Conservation (phyloP, 2,888 invertebrate genomes). For the Drosophila borborema region DNA sequence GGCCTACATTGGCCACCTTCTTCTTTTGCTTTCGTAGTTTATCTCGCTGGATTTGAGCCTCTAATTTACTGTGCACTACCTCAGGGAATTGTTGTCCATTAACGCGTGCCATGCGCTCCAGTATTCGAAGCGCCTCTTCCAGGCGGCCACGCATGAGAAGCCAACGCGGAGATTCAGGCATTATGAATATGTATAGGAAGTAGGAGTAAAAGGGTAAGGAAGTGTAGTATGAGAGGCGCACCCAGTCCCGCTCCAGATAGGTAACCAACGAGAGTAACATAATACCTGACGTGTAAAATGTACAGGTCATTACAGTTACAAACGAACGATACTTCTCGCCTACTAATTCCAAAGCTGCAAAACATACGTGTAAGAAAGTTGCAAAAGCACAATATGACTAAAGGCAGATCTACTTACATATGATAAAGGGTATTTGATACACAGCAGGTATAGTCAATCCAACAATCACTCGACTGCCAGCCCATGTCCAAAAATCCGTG, state of each 20-base stretch:
- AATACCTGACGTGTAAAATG: constrained; percentile 95
- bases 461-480: constrained; percentile 92
- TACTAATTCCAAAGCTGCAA: constrained; percentile 94
- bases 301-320: constrained; percentile 96
- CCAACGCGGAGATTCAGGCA: constrained; percentile 97
- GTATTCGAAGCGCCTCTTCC: constrained; percentile 92
- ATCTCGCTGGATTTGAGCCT: constrained; percentile 89
- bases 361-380: not conserved
- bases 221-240: constrained; percentile 91
- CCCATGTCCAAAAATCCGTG: constrained; percentile 93
- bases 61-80: constrained; percentile 90
- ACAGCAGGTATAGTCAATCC: constrained; percentile 96
- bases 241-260: constrained; percentile 94
- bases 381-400: too few species aligned
- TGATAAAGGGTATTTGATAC: constrained; percentile 97
- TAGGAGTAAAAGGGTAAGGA: constrained; percentile 94
- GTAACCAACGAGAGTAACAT: constrained; percentile 94
- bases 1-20: constrained; percentile 84
- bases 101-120: constrained; percentile 91
- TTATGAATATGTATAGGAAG: constrained; percentile 93
- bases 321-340: constrained; percentile 96
- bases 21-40: constrained; percentile 87
- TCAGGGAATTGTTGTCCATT: constrained; percentile 92
- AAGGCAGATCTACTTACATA: constrained; percentile 88
- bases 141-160: constrained; percentile 92